Conservation (phyloP, 2,113 vertebrate genomes). For the Cinclus mexicanus region DNA sequence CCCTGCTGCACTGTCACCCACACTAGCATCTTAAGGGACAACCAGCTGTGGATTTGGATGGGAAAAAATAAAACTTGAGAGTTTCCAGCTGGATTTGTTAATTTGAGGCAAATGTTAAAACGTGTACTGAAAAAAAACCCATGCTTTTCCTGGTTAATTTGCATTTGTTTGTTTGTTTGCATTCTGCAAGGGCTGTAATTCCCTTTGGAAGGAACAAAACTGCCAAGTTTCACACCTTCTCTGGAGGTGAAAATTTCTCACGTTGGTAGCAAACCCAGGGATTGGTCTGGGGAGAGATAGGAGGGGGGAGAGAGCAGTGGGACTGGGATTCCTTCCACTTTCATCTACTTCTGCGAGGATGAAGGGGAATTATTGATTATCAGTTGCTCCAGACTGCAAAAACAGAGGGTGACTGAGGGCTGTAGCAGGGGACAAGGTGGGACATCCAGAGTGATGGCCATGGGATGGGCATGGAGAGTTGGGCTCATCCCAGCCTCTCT, state of each 20-base stretch:
- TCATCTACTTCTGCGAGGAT: neutral
- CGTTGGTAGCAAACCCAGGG: neutral
- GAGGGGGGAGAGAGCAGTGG: neutral
- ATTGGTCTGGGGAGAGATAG: neutral
- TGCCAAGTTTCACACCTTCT: slow-evolving; percentile 68
- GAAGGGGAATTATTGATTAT: neutral
- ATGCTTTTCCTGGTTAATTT: neutral
- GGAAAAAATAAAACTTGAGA: neutral
- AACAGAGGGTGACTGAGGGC: neutral
- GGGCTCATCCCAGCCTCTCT: neutral
- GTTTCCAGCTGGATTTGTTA: slow-evolving; percentile 51
- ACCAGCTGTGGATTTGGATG: neutral
- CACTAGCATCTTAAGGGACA: neutral
- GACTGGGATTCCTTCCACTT: neutral
- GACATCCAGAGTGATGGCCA: accelerated
- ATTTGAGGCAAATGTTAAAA: slow-evolving; percentile 47
- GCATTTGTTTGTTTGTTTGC: slow-evolving; percentile 66
- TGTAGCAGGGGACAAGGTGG: neutral
- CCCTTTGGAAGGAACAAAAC: slow-evolving; percentile 29
- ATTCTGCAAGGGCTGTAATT: slow-evolving; percentile 40
- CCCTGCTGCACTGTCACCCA: neutral
- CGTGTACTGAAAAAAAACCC: neutral
- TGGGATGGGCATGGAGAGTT: neutral
- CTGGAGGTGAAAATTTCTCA: slow-evolving; percentile 70
- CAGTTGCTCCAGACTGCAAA: neutral